These are phyloP conservation scores for Drosophila nannoptera DNA, from an alignment of 1,140 invertebrate genomes.

Conservation along the genomic window DNA sequence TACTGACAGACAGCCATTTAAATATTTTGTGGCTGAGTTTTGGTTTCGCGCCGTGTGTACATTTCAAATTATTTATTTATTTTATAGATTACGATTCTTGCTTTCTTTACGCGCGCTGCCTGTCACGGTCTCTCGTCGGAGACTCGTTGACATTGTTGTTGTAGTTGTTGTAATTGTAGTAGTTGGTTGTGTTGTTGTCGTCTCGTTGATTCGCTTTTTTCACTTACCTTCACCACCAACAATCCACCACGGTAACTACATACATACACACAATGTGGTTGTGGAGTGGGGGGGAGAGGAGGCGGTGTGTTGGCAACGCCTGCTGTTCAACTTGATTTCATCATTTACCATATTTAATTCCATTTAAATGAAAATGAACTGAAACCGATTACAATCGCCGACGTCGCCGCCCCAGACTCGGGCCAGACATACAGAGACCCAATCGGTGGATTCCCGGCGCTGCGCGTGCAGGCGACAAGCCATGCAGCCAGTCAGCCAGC, in stretches of 20 bases:
- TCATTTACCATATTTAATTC: constrained; percentile 78
- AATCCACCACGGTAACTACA: constrained; percentile 54
- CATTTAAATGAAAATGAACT: constrained; percentile 78
- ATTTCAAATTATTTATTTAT: constrained; percentile 72
- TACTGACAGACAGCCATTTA: constrained; percentile 24
- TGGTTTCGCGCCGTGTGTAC: constrained; percentile 26
- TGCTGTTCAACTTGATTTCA: constrained; percentile 62
- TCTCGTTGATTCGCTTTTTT: constrained; percentile 46
- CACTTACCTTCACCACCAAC: constrained; percentile 73
- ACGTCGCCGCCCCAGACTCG: constrained; percentile 50
- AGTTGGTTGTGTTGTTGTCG: constrained; percentile 11
- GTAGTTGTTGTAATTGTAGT: constrained; percentile 1
- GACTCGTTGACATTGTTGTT: constrained; percentile 39
- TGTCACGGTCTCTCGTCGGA: constrained; percentile 35
- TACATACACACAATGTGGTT: constrained; percentile 15
- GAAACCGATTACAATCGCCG: constrained; percentile 69
- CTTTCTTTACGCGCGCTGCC: constrained; percentile 43
- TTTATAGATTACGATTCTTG: constrained; percentile 66
- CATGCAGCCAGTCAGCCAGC: constrained; percentile 51
- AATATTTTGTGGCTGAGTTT: constrained; percentile 28
- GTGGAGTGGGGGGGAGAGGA: neutral
- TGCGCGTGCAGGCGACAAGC: constrained; percentile 46
- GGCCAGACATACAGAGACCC: constrained; percentile 46
- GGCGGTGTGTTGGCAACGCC: neutral
- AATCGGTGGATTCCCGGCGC: constrained; percentile 20